Evolutionary conservation across 2,888 invertebrate genomes (phyloP).

Genomic region (Cartodere bifasciata): DNA sequence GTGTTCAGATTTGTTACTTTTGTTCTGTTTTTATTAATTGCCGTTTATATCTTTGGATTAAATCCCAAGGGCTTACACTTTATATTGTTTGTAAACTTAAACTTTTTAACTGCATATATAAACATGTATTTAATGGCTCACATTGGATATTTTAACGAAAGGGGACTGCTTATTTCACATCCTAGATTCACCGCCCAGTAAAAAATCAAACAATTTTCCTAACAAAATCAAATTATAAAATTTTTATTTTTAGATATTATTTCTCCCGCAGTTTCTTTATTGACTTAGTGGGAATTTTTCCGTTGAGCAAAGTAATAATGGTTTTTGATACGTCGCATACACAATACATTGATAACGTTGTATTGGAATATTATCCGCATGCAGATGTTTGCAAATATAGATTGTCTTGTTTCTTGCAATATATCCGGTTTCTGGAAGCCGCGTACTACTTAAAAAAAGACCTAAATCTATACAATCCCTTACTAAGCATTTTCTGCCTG

Average conservation of each 20-base stretch:
- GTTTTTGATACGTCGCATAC: too few species aligned
- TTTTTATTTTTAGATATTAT: conserved; percentile 12
- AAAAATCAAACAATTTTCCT: too few species aligned
- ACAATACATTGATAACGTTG: too few species aligned
- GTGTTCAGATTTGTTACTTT: conserved; percentile 31
- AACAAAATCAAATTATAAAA: too few species aligned
- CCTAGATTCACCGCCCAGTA: conserved; percentile 36
- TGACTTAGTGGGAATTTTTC: conserved; percentile 6
- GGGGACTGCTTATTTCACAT: conserved; percentile 37
- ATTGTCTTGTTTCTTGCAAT: too few species aligned
- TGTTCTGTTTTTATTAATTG: conserved; percentile 30
- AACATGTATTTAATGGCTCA: conserved; percentile 39
- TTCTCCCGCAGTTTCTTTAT: conserved; percentile 7
- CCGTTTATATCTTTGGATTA: conserved; percentile 38
- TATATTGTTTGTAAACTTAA: conserved; percentile 25
- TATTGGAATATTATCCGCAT: too few species aligned
- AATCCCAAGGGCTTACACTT: conserved; percentile 26
- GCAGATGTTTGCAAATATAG: too few species aligned
- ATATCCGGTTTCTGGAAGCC: too few species aligned
- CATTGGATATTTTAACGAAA: conserved; percentile 38
- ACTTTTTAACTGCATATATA: conserved; percentile 23
- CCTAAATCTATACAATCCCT: too few species aligned
- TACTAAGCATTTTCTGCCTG: too few species aligned
- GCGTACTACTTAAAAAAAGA: too few species aligned
- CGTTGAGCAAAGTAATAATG: conserved; percentile 5